Base-by-base conservation (phyloP, 1,140 invertebrate species). In the Dreissena rostriformis region DNA sequence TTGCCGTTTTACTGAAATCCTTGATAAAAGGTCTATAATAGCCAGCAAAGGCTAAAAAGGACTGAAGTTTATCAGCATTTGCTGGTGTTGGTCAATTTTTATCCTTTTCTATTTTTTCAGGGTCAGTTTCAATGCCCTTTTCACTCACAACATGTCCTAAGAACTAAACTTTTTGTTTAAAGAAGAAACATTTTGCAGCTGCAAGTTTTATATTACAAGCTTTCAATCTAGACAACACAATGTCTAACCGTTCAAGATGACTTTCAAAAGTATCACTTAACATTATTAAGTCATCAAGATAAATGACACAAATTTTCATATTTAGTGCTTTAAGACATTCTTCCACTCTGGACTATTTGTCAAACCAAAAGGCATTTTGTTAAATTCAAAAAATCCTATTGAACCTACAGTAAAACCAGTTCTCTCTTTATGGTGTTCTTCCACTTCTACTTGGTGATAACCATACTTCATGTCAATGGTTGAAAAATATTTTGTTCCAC, bases 381-480 rank as follows among this genome's bases (percentile, higher is more conserved):
- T 86, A 29, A 53, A 88, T 68, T 87, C 72, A 24, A 52, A 87
- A 53, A 80, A 68, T 6, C 80, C 86, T 17, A 82, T 39, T 39
- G 70, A 28, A 24, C 83, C 67, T 29, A 81, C 72, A 11, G 80
- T 73, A 72, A 88, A 85, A n/a, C 85, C 83, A 5, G 94, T 94
- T 66, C 92, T 91, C 57, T 92, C 77, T 14, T 84, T 88, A 68
- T 91, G 90, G 7, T 86, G 79, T 22, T 83, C 49, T 22, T 91
- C 68, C 12, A 95, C 49, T n/a, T 82, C 74, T 22, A 85, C 28
- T 71, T 70, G 81, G 5, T 94, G 84, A 74, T 94, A 94, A 89
- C 86, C 90, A 55, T 66, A 66, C 57, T 81, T 84, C 73, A 89
- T 85, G 90, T 95, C 94, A 0, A 95, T 83, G 0, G 90, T 89